Conservation (phyloP, 2,797 vertebrate genomes). For the Poeciliopsis presidionis region DNA sequence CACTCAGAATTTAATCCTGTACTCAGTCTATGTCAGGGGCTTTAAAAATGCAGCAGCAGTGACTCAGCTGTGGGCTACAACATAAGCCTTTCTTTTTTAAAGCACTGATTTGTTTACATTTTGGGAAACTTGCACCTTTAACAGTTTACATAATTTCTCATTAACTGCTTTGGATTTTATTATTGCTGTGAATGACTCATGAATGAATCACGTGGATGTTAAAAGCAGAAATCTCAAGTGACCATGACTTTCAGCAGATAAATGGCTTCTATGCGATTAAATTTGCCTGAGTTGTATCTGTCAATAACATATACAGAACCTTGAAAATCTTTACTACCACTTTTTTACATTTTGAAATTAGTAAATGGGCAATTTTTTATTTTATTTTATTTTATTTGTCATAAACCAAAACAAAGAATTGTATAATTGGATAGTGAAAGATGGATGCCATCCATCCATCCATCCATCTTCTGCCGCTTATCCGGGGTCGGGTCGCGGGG, state of each 20-base stretch:
- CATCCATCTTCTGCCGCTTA: too few relatives aligned
- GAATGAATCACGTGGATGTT: background rate
- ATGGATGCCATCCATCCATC: too few relatives aligned
- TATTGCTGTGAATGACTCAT: background rate
- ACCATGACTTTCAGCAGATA: background rate
- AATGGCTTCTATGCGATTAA: background rate
- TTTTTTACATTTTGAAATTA: background rate
- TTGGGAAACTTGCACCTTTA: background rate
- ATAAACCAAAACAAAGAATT: background rate
- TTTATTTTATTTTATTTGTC: background rate
- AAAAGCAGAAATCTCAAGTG: background rate
- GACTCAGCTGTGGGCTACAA: background rate
- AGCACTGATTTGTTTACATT: conserved; percentile 5
- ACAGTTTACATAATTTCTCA: background rate
- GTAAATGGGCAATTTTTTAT: background rate
- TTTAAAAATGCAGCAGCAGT: conserved; percentile 5
- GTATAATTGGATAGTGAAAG: background rate
- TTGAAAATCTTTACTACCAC: background rate
- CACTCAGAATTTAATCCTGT: background rate
- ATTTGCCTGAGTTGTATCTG: background rate
- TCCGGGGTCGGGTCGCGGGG: too few relatives aligned
- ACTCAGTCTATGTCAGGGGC: background rate
- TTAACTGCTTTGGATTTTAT: background rate
- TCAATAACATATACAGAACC: background rate
- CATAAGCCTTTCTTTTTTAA: background rate